Evolutionary conservation across 2,888 invertebrate species (phyloP).

Genomic region (Macrophya alboannulata): DNA sequence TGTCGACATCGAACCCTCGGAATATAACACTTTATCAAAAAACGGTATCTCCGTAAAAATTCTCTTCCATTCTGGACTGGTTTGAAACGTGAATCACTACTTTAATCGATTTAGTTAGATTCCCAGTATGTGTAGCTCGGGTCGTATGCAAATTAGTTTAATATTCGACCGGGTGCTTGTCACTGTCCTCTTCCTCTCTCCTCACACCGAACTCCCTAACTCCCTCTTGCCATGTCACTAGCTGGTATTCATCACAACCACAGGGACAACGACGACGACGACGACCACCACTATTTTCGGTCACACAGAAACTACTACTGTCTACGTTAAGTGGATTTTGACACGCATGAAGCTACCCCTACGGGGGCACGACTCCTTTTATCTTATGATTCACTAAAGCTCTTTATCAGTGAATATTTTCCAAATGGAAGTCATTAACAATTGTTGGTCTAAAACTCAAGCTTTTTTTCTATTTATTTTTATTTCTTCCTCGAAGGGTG

Average conservation of each 20-base stretch:
- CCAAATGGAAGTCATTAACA: constrained; percentile 52
- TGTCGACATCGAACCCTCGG: background rate
- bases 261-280: background rate
- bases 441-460: constrained; percentile 33
- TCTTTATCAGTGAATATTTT: constrained; percentile 52
- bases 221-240: constrained; percentile 43
- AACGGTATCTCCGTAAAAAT: background rate
- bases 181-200: constrained; percentile 34
- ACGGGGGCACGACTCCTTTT: constrained; percentile 26
- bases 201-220: constrained; percentile 18
- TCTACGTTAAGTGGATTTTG: constrained; percentile 64
- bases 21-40: background rate
- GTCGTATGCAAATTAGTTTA: constrained; percentile 47
- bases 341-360: constrained; percentile 61
- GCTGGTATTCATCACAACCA: constrained; percentile 37
- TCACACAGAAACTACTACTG: constrained; percentile 5
- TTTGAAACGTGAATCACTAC: constrained; percentile 10
- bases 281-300: constrained; percentile 29
- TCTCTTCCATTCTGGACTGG: background rate
- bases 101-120: constrained; percentile 44
- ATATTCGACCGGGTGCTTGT: constrained; percentile 43
- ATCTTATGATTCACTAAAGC: constrained; percentile 51
- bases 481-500: background rate
- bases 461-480: background rate
- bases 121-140: constrained; percentile 4